Base-by-base conservation (phyloP, 2,797 vertebrate genomes). In the Nothura maculosa region DNA sequence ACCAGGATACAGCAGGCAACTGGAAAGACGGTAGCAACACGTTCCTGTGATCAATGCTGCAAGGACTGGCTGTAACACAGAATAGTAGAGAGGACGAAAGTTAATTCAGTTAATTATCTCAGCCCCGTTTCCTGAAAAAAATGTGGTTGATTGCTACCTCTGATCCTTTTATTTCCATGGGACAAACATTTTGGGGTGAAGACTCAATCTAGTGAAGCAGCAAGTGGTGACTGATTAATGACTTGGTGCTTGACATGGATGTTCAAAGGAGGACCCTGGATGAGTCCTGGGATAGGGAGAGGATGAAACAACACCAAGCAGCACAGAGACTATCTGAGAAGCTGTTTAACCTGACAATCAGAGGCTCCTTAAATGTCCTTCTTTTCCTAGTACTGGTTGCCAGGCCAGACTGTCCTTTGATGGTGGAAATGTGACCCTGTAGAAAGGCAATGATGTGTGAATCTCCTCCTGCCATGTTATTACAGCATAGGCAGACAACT, bases 1-100 rank as follows among this genome's bases (percentile, higher is more conserved):
- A 69, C 92, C 68, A 85, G 66, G 89, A 92, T 93, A 94, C 89
- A 43, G 87, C 64, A 66, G 45, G 72, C 57, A 89, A 92, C 48
- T 80, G 43, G 38, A 78, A 94, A 73, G 69, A 92, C 32, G 9
- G 34, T 85, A 54, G 50, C 68, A 85, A 32, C 22, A 10, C 77
- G 25, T 36, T 75, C 69, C 87, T 92, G 32, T 54, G 61, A 94
- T 90, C 3, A 2, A 8, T 45, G n/a, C 77, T 93, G 40, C 52
- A 58, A 68, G 6, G 12, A 2, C 64, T 82, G 32, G n/a, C 42
- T 90, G 10, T 66, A n/a, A 68, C 72, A 54, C 32, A 68, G 40
- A 85, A 54, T 63, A 63, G 58, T 86, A 57, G 76, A 82, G 50
- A 85, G 38, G 27, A 63, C 72, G 14, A 73, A 30, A 55, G 47